Percentiles rank a stretch among this genome's conserved stretches.
phyloP scores from a whole-genome alignment of 2,797 vertebrate genomes.

The Percopsis omiscomaycus region DNA sequence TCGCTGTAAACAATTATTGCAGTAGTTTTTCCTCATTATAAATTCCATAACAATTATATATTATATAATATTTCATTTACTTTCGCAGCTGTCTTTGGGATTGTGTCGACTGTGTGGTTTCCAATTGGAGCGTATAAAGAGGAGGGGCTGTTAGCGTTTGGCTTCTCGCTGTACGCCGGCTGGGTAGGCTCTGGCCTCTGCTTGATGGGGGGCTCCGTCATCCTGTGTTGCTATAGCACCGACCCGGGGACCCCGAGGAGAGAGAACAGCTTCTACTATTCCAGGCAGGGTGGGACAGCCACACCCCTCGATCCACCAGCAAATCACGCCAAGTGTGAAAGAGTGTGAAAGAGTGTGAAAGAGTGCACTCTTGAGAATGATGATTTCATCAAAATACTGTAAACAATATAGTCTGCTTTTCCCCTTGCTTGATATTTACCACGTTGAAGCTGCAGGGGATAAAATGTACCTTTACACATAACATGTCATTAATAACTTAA shows the following conservation, averaged over 20 bases:
- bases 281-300: slow-evolving; percentile 73
- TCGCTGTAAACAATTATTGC: background rate
- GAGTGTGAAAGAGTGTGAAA: slow-evolving; percentile 81
- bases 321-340: slow-evolving; percentile 91
- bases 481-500: background rate
- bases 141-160: slow-evolving; percentile 91
- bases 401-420: too few species aligned
- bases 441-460: too few species aligned
- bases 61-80: background rate
- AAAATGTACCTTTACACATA: background rate
- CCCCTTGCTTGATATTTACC: too few species aligned
- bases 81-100: slow-evolving; percentile 82
- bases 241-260: slow-evolving; percentile 65
- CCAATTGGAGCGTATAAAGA: slow-evolving; percentile 84
- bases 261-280: slow-evolving; percentile 93
- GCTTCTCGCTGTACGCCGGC: slow-evolving; percentile 91
- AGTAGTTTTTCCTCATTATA: background rate
- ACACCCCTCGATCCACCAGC: slow-evolving; percentile 69
- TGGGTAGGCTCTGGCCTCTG: slow-evolving; percentile 91
- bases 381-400: background rate
- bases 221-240: slow-evolving; percentile 81
- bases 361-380: background rate
- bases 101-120: slow-evolving; percentile 92
- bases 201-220: slow-evolving; percentile 83
- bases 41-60: background rate